These are phyloP conservation scores for Cryptotermes secundus DNA, from an alignment of 1,140 invertebrate species.

Conservation along the genomic window DNA sequence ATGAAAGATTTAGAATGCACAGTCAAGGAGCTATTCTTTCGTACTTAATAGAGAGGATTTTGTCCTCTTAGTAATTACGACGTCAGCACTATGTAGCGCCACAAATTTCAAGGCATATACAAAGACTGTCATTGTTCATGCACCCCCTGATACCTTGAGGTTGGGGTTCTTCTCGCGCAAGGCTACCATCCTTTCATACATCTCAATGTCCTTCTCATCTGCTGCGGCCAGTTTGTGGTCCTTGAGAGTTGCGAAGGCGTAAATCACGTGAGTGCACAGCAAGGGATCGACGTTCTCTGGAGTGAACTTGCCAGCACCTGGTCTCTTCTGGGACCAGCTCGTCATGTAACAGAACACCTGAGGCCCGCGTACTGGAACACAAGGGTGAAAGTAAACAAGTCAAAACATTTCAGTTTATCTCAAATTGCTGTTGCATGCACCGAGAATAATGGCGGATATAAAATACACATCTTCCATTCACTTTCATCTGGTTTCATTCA, in stretches of 20 bases:
- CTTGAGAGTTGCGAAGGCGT: slow-evolving; percentile 87
- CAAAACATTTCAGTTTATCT: no score
- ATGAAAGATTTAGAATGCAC: no score
- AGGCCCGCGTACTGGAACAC: slow-evolving; percentile 56
- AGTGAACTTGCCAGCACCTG: slow-evolving; percentile 79
- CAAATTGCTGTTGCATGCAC: no score
- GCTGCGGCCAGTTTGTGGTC: slow-evolving; percentile 76
- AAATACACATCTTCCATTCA: no score
- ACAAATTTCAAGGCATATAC: no score
- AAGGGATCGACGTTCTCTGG: slow-evolving; percentile 84
- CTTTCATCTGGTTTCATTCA: no score
- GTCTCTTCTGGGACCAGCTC: slow-evolving; percentile 89
- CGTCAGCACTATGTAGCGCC: no score
- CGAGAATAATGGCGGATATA: no score
- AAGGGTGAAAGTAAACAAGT: no score
- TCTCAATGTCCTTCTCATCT: slow-evolving; percentile 77
- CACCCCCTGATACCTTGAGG: slow-evolving; percentile 64
- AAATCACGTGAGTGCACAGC: slow-evolving; percentile 91
- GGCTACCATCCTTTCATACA: slow-evolving; percentile 79
- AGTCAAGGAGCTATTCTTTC: no score
- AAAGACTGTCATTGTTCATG: not conserved
- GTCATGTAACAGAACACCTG: slow-evolving; percentile 93
- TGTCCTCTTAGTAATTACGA: no score
- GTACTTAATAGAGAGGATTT: no score
- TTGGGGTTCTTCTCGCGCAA: slow-evolving; percentile 87